These are phyloP conservation scores for Macrocentrus cingulum DNA, from an alignment of 1,140 invertebrate species.

Conservation along the genomic window DNA sequence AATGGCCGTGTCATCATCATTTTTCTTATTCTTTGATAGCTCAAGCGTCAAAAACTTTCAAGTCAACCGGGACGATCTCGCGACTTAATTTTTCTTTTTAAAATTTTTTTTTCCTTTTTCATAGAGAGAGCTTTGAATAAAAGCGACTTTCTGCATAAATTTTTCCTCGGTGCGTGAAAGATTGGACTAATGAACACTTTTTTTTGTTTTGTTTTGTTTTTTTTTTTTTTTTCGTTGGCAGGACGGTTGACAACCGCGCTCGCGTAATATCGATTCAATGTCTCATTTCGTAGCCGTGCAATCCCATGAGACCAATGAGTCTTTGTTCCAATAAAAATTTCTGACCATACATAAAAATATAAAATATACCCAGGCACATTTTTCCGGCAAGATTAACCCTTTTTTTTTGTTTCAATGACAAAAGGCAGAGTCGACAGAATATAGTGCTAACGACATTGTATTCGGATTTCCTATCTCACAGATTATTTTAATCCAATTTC, in stretches of 20 bases:
- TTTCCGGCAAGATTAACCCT: background rate
- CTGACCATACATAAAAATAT: slow-evolving; percentile 14
- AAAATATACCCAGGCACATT: slow-evolving; percentile 10
- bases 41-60: background rate
- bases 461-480: too few species aligned
- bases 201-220: too few species aligned
- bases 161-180: background rate
- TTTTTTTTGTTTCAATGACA: background rate
- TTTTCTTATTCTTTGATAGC: background rate
- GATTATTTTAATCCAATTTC: background rate
- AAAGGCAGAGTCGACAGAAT: too few species aligned
- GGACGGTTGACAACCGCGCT: background rate
- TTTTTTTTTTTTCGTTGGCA: background rate
- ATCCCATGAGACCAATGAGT: background rate
- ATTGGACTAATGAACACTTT: background rate
- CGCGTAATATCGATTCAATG: slow-evolving; percentile 15
- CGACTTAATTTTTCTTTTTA: background rate
- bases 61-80: background rate
- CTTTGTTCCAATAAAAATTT: slow-evolving; percentile 19
- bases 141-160: background rate
- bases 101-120: too few species aligned
- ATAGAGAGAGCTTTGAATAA: too few species aligned
- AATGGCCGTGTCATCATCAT: background rate
- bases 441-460: too few species aligned
- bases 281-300: slow-evolving; percentile 7